Base-by-base conservation (phyloP, 2,797 vertebrate species). In the Psittacula derbiana region DNA sequence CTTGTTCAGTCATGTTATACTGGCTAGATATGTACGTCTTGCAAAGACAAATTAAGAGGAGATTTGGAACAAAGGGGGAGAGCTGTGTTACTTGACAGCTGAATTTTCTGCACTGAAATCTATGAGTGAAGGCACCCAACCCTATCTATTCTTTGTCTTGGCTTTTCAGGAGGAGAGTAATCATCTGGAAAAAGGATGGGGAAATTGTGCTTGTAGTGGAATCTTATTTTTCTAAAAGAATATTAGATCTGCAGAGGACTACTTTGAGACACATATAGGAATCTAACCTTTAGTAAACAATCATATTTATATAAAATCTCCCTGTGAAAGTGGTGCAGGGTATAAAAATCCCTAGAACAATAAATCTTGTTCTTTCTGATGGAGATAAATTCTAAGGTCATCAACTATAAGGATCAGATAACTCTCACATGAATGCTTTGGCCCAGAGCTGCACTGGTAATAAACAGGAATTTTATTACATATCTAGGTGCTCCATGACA, bases 381-480 rank as follows among this genome's bases (percentile, higher is more conserved):
- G 91, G 92, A 93, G 88, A 95, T 75, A 92, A 47, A 94, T 86
- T 95, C 57, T 78, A 83, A 96, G 91, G 92, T 97, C 82, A 95
- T 80, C 80, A 92, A n/a, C 88, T 75, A 11, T 80, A 96, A 91
- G 58, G 76, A 93, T 91, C 60, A 41, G 52, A 83, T 80, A 85
- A 95, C 75, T 96, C 91, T 94, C 90, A 95, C 87, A 83, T 93
- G 96, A 96, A 82, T 82, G 87, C 86, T 93, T 87, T 95, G 90
- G 90, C 89, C 85, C 86, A 83, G 71, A 95, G 80, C 81, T 88
- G 93, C 78, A 44, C 52, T 89, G 57, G 79, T 89, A 90, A 95
- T 95, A 97, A 97, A 95, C 88, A 95, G 76, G 28, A 72, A 90
- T 96, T 95, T 95, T 95, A 95, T 94, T 94, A 92, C 91, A 94